phyloP scores from a whole-genome alignment of 1,140 invertebrate genomes.

The Halictus rubicundus region DNA sequence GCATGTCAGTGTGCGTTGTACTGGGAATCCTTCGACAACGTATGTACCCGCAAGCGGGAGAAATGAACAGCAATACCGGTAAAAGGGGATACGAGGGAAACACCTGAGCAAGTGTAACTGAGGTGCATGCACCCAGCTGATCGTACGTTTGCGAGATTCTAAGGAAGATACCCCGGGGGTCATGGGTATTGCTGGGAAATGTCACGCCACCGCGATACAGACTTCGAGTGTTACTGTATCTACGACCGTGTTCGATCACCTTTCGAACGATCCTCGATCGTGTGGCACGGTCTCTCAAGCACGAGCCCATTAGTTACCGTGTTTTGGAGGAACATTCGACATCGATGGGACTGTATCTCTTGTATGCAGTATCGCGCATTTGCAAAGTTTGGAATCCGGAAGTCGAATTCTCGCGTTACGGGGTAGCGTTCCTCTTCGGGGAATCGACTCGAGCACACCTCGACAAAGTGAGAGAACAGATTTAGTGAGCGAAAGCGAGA shows the following conservation, averaged over 20 bases:
- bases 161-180: constrained; percentile 57
- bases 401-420: too few species aligned
- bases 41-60: not conserved
- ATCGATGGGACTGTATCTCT: too few species aligned
- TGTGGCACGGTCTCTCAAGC: constrained; percentile 4
- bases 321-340: too few species aligned
- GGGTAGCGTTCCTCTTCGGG: too few species aligned
- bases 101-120: constrained; percentile 6
- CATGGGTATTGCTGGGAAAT: constrained; percentile 59
- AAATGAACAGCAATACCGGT: not conserved
- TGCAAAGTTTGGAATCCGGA: too few species aligned
- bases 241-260: constrained; percentile 50
- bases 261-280: constrained; percentile 23
- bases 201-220: constrained; percentile 54
- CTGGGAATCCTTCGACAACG: not conserved
- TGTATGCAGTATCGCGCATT: too few species aligned
- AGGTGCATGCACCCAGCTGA: constrained; percentile 23
- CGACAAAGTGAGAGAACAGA: too few species aligned
- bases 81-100: constrained; percentile 18
- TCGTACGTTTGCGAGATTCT: constrained; percentile 47
- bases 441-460: too few species aligned
- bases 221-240: constrained; percentile 48
- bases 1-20: not conserved
- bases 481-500: too few species aligned
- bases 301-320: not conserved